phyloP scores from a whole-genome alignment of 2,113 vertebrate genomes.

The Nycticryphes semicollaris region DNA sequence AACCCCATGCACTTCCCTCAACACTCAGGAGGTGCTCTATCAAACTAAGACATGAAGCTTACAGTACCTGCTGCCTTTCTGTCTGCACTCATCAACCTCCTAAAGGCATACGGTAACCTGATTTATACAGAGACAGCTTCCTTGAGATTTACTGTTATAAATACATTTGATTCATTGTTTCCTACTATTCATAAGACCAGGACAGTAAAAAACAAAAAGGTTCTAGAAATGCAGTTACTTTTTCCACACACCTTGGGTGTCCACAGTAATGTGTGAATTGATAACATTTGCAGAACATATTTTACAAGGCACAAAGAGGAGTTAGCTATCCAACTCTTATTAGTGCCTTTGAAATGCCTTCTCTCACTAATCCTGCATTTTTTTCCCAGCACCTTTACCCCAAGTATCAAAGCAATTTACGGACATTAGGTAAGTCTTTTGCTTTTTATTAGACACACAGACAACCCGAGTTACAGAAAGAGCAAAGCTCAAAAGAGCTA shows the following conservation, averaged over 20 bases:
- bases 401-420: slow-evolving; percentile 49
- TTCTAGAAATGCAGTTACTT: not conserved
- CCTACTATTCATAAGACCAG: not conserved
- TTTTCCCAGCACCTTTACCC: slow-evolving; percentile 6
- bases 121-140: not conserved
- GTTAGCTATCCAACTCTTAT: not conserved
- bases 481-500: slow-evolving; percentile 30
- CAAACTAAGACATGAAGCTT: not conserved
- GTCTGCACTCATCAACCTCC: not conserved
- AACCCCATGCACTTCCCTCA: not conserved
- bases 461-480: slow-evolving; percentile 2
- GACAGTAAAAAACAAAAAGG: not conserved
- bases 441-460: not conserved
- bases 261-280: not conserved
- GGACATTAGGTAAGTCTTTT: slow-evolving; percentile 25
- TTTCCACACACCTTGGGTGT: not conserved
- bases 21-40: not conserved
- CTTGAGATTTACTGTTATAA: not conserved
- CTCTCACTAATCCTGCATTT: not conserved
- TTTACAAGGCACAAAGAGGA: not conserved
- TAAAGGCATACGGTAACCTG: not conserved
- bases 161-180: not conserved
- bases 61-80: not conserved
- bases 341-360: slow-evolving; percentile 39
- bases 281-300: not conserved